Conservation (phyloP, 2,113 vertebrate genomes). For the Accipiter virgatus region DNA sequence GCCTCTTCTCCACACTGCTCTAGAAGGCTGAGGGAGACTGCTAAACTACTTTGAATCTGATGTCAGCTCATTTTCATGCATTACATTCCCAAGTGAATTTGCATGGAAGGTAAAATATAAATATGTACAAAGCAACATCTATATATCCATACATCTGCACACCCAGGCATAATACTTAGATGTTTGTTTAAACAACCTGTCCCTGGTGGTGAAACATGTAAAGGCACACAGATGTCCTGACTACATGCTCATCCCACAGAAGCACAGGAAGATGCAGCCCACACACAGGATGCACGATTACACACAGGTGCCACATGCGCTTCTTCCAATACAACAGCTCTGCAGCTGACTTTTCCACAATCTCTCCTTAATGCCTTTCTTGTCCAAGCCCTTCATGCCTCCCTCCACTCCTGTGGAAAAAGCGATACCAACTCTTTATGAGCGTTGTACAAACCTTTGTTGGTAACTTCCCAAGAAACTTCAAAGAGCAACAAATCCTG, state of each 20-base stretch:
- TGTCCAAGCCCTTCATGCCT: neutral
- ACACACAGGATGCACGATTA: rapidly evolving
- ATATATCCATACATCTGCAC: neutral
- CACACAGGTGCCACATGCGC: neutral
- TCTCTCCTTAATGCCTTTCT: neutral
- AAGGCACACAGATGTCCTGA: neutral
- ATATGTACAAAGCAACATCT: neutral
- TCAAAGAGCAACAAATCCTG: constrained; percentile 92
- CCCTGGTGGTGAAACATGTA: neutral
- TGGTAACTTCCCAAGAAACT: constrained; percentile 93
- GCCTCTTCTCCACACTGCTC: neutral
- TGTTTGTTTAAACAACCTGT: neutral
- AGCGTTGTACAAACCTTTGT: constrained; percentile 84
- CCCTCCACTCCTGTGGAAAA: neutral
- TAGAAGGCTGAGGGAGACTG: neutral
- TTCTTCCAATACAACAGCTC: neutral
- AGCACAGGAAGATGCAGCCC: neutral
- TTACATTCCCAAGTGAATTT: neutral
- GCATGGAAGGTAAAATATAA: neutral
- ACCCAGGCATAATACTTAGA: neutral
- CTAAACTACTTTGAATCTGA: neutral
- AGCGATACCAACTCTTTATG: neutral
- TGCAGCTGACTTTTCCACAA: neutral
- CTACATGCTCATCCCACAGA: neutral
- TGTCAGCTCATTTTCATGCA: neutral